Conservation (phyloP, 2,888 invertebrate species). For the Parochlus steinenii region DNA sequence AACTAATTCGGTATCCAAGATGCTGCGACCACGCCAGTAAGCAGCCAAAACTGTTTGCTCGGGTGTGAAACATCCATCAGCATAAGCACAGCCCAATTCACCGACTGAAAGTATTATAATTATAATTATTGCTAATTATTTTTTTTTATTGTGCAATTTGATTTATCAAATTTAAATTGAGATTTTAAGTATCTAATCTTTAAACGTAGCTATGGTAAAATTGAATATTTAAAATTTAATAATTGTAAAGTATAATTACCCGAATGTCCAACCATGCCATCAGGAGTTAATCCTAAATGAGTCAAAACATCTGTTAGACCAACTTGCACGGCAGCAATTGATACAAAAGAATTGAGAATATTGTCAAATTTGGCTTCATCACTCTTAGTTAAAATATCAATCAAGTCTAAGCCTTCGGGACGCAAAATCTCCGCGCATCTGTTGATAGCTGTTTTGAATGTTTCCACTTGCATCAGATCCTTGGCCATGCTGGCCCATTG, state of each 20-base stretch:
- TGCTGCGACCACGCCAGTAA: conserved; percentile 80
- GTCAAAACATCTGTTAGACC: conserved; percentile 81
- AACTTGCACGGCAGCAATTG: conserved; percentile 91
- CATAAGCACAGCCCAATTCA: conserved; percentile 76
- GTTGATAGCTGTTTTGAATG: conserved; percentile 62
- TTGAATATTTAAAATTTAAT: too few relatives aligned
- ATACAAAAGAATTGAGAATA: conserved; percentile 78
- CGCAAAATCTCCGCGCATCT: conserved; percentile 60
- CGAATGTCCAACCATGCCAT: conserved; percentile 96
- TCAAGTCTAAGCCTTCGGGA: conserved; percentile 67
- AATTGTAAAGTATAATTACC: too few relatives aligned
- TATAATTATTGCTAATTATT: too few relatives aligned
- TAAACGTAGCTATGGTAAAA: too few relatives aligned
- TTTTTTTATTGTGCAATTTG: too few relatives aligned
- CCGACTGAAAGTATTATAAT: too few relatives aligned
- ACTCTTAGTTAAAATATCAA: conserved; percentile 58
- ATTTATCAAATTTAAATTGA: too few relatives aligned
- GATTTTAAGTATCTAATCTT: too few relatives aligned
- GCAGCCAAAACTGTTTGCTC: conserved; percentile 90
- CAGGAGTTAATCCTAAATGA: conserved; percentile 60
- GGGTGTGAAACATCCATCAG: conserved; percentile 85
- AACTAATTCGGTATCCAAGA: conserved; percentile 54
- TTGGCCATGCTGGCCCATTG: conserved; percentile 96
- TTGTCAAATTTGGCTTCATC: conserved; percentile 66
- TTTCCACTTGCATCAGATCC: conserved; percentile 64